These are phyloP conservation scores for Indicator maculatus DNA, from an alignment of 2,113 vertebrate species.

Conservation along the genomic window DNA sequence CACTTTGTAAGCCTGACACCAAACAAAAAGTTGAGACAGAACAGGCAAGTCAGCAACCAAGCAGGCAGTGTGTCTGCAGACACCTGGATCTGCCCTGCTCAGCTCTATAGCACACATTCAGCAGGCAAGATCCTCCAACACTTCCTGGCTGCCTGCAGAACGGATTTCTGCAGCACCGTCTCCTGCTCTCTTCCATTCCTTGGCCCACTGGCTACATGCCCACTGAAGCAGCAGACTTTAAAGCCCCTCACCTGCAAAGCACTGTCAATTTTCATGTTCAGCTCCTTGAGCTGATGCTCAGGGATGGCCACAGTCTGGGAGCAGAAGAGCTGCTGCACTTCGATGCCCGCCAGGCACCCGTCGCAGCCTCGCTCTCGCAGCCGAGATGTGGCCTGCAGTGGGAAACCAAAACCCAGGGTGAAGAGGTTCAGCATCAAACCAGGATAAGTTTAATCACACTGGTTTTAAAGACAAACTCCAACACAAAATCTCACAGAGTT, in stretches of 20 bases:
- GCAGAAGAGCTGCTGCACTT: constrained; percentile 98
- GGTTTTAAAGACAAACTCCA: background rate
- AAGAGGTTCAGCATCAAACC: constrained; percentile 34
- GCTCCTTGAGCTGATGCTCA: constrained; percentile 96
- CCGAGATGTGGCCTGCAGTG: constrained; percentile 86
- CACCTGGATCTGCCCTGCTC: background rate
- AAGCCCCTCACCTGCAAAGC: constrained; percentile 88
- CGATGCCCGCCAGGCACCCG: constrained; percentile 92
- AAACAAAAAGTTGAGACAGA: background rate
- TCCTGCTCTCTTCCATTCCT: background rate
- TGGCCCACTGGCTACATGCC: background rate
- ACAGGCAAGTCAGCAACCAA: background rate
- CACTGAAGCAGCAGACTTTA: background rate
- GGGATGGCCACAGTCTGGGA: constrained; percentile 92
- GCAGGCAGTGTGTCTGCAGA: background rate
- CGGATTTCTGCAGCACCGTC: background rate
- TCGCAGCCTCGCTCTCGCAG: constrained; percentile 92
- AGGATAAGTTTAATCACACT: constrained; percentile 32
- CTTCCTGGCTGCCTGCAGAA: background rate
- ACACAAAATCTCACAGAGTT: background rate
- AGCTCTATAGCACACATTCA: background rate
- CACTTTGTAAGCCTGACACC: constrained; percentile 88
- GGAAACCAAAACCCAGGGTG: constrained; percentile 14
- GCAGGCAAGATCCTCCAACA: background rate
- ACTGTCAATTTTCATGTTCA: constrained; percentile 94